These are phyloP conservation scores for Hydroisotoma schaefferi DNA, from an alignment of 2,888 invertebrate genomes.

Conservation along the genomic window DNA sequence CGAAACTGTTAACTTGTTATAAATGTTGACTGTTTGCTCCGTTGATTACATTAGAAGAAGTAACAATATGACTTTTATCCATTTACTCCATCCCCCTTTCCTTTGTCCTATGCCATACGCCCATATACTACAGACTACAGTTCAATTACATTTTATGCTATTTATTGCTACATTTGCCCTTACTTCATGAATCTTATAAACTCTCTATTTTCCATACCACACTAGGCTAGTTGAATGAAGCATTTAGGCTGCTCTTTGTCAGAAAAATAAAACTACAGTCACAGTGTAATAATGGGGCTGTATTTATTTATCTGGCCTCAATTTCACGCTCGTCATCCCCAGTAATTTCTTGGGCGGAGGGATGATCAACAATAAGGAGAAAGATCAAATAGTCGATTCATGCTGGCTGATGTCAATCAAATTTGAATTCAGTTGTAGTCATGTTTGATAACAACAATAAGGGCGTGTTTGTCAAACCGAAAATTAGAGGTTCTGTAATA, in stretches of 20 bases:
- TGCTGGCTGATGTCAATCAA: constrained; percentile 14
- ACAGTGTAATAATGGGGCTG: too few species aligned
- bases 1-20: constrained; percentile 2
- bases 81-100: not conserved
- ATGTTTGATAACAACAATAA: constrained; percentile 1
- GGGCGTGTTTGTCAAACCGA: constrained; percentile 3
- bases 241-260: too few species aligned
- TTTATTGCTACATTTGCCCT: not conserved
- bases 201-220: too few species aligned
- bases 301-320: not conserved
- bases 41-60: constrained; percentile 7
- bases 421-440: not conserved
- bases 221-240: too few species aligned
- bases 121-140: not conserved
- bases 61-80: too few species aligned
- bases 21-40: not conserved
- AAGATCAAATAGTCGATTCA: constrained; percentile 13
- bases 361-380: not conserved
- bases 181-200: too few species aligned
- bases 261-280: too few species aligned
- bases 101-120: not conserved
- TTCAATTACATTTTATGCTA: not conserved
- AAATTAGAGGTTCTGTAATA: too few species aligned
- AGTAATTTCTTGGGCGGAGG: constrained; percentile 12
- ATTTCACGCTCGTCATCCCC: constrained; percentile 10